Evolutionary conservation across 1,140 invertebrate species (phyloP).

Genomic region (Tetranychus cinnabarinus): DNA sequence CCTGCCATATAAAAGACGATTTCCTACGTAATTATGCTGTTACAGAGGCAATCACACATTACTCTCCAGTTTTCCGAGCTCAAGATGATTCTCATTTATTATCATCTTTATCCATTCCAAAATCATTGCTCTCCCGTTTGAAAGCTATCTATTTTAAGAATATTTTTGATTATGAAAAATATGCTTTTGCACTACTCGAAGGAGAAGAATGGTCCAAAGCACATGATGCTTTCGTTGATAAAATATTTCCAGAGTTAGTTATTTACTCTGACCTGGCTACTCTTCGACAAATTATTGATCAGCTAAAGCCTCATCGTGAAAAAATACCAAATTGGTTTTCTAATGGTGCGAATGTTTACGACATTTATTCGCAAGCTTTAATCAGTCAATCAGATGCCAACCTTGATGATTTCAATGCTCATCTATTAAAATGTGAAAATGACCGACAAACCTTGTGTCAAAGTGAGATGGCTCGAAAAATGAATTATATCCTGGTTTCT

Average conservation of each 20-base stretch:
- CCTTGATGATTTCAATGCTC: constrained; percentile 1
- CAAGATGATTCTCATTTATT: not conserved
- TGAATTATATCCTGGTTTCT: constrained; percentile 15
- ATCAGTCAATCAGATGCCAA: not conserved
- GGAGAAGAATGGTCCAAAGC: constrained; percentile 1
- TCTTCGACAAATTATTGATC: not conserved
- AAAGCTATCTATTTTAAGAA: constrained; percentile 1
- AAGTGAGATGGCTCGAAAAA: constrained; percentile 36
- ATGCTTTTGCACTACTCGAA: not conserved
- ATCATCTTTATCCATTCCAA: not conserved
- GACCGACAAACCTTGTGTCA: constrained; percentile 26
- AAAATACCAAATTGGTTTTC: constrained; percentile 2
- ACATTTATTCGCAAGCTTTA: not conserved
- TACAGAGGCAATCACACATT: not conserved
- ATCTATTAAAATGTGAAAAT: not conserved
- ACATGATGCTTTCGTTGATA: constrained; percentile 3
- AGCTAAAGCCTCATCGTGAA: not conserved
- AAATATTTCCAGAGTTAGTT: constrained; percentile 5
- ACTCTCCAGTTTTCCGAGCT: not conserved
- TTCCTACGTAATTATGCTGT: constrained; percentile 1
- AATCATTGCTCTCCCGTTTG: not conserved
- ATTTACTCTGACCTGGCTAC: constrained; percentile 1
- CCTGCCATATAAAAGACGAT: constrained; percentile 9
- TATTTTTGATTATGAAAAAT: not conserved
- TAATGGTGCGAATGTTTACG: constrained; percentile 1